These are phyloP conservation scores for Ophion obscuratus DNA, from an alignment of 2,888 invertebrate genomes.

Conservation along the genomic window DNA sequence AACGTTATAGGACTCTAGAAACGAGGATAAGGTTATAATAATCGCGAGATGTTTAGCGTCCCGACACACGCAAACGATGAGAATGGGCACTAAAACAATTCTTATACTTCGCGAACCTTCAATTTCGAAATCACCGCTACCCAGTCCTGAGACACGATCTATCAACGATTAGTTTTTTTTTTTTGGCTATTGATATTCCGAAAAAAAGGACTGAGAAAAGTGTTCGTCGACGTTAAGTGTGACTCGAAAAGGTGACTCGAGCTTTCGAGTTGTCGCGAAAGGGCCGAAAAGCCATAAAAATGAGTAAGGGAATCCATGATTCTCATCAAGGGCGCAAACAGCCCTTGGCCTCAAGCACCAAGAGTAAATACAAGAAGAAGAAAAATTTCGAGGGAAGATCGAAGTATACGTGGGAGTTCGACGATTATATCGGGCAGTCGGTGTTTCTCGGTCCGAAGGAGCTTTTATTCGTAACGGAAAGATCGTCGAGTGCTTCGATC, in stretches of 20 bases:
- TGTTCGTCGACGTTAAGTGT: neutral
- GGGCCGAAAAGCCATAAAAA: neutral
- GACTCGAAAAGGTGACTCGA: neutral
- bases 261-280: neutral
- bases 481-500: conserved; percentile 16
- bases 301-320: conserved; percentile 29
- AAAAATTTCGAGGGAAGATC: conserved; percentile 4
- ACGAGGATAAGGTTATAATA: conserved; percentile 71
- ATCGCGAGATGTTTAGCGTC: conserved; percentile 77
- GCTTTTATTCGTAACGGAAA: conserved; percentile 33
- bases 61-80: conserved; percentile 61
- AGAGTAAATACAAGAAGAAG: neutral
- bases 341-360: conserved; percentile 5
- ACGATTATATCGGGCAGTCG: conserved; percentile 34
- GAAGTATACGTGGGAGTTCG: conserved; percentile 4
- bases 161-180: conserved; percentile 7
- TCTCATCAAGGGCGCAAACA: neutral
- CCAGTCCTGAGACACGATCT: conserved; percentile 24
- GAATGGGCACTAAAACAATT: conserved; percentile 78
- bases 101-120: conserved; percentile 76
- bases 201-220: neutral
- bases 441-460: conserved; percentile 51
- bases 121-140: conserved; percentile 64
- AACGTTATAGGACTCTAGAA: conserved; percentile 62
- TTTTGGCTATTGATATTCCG: neutral